These are phyloP conservation scores for Hiodon alosoides DNA, from an alignment of 2,113 vertebrate species.

Conservation along the genomic window DNA sequence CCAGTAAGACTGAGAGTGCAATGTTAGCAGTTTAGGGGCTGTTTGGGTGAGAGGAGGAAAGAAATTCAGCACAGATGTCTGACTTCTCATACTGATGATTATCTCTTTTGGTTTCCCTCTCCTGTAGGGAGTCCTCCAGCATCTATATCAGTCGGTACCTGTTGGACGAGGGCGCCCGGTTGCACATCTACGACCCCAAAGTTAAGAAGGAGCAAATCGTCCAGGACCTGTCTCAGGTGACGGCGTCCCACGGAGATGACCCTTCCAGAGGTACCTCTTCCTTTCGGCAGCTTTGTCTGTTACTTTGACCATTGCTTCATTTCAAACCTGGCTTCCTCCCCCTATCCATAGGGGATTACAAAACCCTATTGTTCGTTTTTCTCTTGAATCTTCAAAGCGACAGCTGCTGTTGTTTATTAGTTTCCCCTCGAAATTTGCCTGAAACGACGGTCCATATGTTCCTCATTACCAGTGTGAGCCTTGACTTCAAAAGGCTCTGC, in stretches of 20 bases:
- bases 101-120: slow-evolving; percentile 9
- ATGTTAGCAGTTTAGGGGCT: no score
- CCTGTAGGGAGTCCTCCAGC: slow-evolving; percentile 88
- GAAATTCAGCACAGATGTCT: background rate
- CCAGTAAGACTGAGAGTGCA: no score
- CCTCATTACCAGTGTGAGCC: background rate
- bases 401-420: background rate
- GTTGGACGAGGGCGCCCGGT: slow-evolving; percentile 93
- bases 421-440: background rate
- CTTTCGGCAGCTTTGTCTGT: background rate
- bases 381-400: background rate
- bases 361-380: background rate
- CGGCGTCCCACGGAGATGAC: slow-evolving; percentile 74
- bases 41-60: no score
- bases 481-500: background rate
- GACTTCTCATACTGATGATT: background rate
- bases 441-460: background rate
- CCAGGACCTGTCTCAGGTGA: slow-evolving; percentile 86
- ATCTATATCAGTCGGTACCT: slow-evolving; percentile 96
- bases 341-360: background rate
- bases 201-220: slow-evolving; percentile 90
- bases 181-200: slow-evolving; percentile 96
- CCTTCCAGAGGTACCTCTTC: slow-evolving; percentile 70
- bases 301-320: background rate
- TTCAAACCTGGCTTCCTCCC: background rate